Percentiles rank a stretch among this genome's conserved stretches.
Evolutionary conservation across 2,888 invertebrate genomes (phyloP).

Genomic region (Nomada goodeniana): DNA sequence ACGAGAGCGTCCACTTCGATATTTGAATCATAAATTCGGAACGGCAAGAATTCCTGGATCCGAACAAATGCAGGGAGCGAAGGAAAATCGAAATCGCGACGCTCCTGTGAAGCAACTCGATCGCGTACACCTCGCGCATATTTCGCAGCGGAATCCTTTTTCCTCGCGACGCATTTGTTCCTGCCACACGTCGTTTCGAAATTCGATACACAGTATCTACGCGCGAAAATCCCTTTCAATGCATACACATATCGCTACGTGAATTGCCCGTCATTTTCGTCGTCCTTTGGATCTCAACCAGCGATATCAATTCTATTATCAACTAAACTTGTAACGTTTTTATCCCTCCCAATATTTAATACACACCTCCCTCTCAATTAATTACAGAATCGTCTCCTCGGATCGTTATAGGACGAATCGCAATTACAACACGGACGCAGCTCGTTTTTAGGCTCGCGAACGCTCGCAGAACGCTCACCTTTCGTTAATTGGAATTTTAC

Average conservation of each 20-base stretch:
- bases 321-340: too few relatives aligned
- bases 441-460: slow-evolving; percentile 26
- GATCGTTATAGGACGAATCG: not conserved
- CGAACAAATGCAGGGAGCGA: slow-evolving; percentile 32
- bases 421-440: not conserved
- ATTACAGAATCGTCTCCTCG: not conserved
- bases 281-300: not conserved
- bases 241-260: slow-evolving; percentile 15
- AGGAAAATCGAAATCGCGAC: slow-evolving; percentile 35
- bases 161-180: slow-evolving; percentile 5
- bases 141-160: slow-evolving; percentile 45
- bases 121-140: slow-evolving; percentile 23
- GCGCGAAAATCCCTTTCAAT: slow-evolving; percentile 7
- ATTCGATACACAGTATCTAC: slow-evolving; percentile 20
- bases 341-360: too few relatives aligned
- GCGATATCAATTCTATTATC: too few relatives aligned
- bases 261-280: not conserved
- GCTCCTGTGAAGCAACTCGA: slow-evolving; percentile 15
- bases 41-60: slow-evolving; percentile 17
- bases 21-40: slow-evolving; percentile 44
- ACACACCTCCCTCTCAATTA: too few relatives aligned
- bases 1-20: slow-evolving; percentile 1
- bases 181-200: slow-evolving; percentile 26
- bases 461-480: slow-evolving; percentile 39
- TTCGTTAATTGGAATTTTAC: slow-evolving; percentile 76